Percentiles rank a stretch among this genome's conserved stretches.
Conservation (phyloP, 2,888 invertebrate species). For the Limenitis arthemis region DNA sequence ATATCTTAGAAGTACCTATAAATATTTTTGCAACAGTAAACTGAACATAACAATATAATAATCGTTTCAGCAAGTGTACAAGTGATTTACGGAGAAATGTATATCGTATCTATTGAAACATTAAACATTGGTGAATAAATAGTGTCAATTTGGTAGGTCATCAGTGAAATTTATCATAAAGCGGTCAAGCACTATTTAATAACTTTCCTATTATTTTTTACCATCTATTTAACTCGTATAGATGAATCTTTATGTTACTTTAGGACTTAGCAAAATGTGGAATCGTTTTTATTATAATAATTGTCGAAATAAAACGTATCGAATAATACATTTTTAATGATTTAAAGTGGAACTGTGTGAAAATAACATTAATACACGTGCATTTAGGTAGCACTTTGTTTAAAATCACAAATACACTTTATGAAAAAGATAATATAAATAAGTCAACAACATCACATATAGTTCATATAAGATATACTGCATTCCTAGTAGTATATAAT, state of each 20-base stretch:
- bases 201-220: constrained; percentile 18
- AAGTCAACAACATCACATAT: neutral
- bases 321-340: too few species aligned
- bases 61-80: neutral
- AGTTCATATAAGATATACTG: neutral
- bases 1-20: too few species aligned
- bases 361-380: neutral
- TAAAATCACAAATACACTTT: neutral
- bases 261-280: too few species aligned
- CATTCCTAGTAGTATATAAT: neutral
- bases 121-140: constrained; percentile 25
- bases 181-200: constrained; percentile 16
- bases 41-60: constrained; percentile 6
- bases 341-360: too few species aligned
- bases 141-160: constrained; percentile 23
- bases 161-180: constrained; percentile 19
- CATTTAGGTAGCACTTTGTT: too few species aligned
- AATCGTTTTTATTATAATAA: too few species aligned
- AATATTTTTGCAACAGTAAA: neutral
- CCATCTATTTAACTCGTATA: too few species aligned
- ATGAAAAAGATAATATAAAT: neutral
- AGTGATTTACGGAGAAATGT: too few species aligned
- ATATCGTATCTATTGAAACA: constrained; percentile 8
- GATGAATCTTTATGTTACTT: too few species aligned
- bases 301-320: too few species aligned